Evolutionary conservation across 2,888 invertebrate genomes (phyloP).

Genomic region (Ectemnius cavifrons): DNA sequence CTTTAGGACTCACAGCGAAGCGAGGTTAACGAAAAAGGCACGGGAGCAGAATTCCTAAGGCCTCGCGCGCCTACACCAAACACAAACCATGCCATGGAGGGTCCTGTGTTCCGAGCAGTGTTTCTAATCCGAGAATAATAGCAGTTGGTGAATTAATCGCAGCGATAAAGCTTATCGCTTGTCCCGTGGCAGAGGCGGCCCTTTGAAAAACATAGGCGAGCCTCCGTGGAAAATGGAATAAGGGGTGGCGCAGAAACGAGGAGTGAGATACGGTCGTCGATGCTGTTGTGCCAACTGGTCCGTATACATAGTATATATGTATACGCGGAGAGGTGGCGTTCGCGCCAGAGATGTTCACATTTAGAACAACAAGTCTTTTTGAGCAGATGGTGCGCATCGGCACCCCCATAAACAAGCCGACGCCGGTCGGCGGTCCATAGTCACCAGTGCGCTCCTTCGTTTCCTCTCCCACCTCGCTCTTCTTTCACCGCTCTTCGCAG

Average conservation of each 20-base stretch:
- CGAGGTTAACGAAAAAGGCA: conserved; percentile 12
- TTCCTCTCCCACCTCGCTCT: conserved; percentile 11
- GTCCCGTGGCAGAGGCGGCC: not conserved
- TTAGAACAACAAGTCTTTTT: conserved; percentile 74
- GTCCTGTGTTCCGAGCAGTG: not conserved
- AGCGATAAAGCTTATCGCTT: conserved; percentile 6
- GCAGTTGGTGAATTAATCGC: conserved; percentile 1
- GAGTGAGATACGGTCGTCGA: conserved; percentile 43
- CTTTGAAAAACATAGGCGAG: not conserved
- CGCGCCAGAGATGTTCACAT: conserved; percentile 61
- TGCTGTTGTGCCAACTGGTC: conserved; percentile 44
- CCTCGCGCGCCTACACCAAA: conserved; percentile 1
- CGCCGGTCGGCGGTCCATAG: conserved; percentile 66
- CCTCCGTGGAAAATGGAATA: not conserved
- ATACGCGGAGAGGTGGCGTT: conserved; percentile 14
- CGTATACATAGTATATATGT: not conserved
- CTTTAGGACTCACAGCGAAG: conserved; percentile 15
- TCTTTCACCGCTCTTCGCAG: conserved; percentile 33
- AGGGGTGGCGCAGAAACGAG: conserved; percentile 11
- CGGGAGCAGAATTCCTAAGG: conserved; percentile 31
- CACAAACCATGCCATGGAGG: not conserved
- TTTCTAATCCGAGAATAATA: conserved; percentile 20
- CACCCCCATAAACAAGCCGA: conserved; percentile 73
- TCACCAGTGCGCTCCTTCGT: conserved; percentile 50
- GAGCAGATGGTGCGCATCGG: conserved; percentile 73